Conservation (phyloP, 2,888 invertebrate species). For the Mimachlamys varia region DNA sequence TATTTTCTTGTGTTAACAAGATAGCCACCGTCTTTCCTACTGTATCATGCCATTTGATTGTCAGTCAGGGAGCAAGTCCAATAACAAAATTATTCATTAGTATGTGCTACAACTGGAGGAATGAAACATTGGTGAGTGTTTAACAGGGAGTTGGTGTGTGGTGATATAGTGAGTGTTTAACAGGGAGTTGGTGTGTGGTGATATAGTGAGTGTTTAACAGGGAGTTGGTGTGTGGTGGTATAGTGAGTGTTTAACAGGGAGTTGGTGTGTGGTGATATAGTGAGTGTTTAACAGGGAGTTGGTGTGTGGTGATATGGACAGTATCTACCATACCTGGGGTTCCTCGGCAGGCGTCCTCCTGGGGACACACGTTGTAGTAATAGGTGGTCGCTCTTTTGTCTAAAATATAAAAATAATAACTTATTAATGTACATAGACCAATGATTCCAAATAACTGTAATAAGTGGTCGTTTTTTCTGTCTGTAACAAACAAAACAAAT, state of each 20-base stretch:
- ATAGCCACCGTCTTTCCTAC: too few species aligned
- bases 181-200: too few species aligned
- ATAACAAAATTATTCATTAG: too few species aligned
- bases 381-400: slow-evolving; percentile 45
- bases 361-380: slow-evolving; percentile 44
- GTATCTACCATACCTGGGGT: slow-evolving; percentile 41
- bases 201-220: not conserved
- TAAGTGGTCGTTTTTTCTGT: too few species aligned
- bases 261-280: not conserved
- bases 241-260: not conserved
- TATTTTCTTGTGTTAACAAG: too few species aligned
- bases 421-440: too few species aligned
- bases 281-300: not conserved
- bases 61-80: too few species aligned
- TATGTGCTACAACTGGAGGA: too few species aligned
- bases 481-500: too few species aligned
- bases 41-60: too few species aligned
- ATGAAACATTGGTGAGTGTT: too few species aligned
- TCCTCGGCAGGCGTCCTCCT: slow-evolving; percentile 40
- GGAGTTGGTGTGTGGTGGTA: not conserved
- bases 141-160: not conserved
- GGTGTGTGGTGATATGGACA: not conserved
- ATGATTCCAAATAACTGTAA: too few species aligned
- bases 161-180: not conserved
- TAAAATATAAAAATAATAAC: slow-evolving; percentile 32